A percentile compares a stretch with the other conserved stretches of the same genome.
Conservation (phyloP, 2,113 vertebrate species). For the Ammodytes dubius region DNA sequence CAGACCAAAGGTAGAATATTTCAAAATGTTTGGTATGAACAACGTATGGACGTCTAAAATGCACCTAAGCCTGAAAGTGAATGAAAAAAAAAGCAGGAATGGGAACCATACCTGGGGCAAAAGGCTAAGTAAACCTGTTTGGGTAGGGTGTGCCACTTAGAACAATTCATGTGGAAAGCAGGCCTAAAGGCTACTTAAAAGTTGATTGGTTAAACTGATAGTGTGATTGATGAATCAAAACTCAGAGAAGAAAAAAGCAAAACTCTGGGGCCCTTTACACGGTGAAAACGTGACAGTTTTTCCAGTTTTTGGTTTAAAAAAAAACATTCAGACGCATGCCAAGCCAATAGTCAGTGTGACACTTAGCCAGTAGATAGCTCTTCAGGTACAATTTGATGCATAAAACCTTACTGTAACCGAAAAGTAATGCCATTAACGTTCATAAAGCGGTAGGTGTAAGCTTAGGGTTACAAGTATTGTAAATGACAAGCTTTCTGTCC, state of each 20-base stretch:
- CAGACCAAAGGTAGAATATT: not conserved
- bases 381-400: no score
- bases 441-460: no score
- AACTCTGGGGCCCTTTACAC: not conserved
- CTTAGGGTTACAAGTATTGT: no score
- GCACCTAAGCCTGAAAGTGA: not conserved
- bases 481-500: no score
- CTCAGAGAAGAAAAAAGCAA: not conserved
- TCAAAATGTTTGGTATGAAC: conserved; percentile 27
- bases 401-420: no score
- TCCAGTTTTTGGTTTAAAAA: no score
- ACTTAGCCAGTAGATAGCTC: no score
- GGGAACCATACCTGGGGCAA: not conserved
- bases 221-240: not conserved
- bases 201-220: not conserved
- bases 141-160: not conserved
- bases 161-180: not conserved
- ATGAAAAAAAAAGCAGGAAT: not conserved
- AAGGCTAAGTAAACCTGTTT: conserved; percentile 11
- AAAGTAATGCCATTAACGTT: no score
- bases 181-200: not conserved
- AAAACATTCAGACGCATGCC: no score
- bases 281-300: no score
- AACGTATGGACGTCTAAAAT: not conserved
- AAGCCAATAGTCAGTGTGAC: no score